A percentile compares a stretch with the other conserved stretches of the same genome.
phyloP scores from a whole-genome alignment of 2,888 invertebrate genomes.

The Melieria picta region DNA sequence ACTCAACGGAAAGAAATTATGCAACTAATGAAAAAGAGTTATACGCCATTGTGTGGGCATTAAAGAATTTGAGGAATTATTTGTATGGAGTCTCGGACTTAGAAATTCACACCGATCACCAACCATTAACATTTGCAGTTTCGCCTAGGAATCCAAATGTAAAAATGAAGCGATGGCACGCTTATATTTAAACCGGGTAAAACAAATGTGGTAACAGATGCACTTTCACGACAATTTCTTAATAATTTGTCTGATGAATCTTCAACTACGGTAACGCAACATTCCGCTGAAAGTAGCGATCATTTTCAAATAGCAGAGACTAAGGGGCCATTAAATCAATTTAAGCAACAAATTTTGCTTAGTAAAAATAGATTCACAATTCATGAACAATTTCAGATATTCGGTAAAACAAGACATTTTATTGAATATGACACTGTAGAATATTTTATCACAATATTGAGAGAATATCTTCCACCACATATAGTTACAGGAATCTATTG shows the following conservation, averaged over 20 bases:
- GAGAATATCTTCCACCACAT: slow-evolving; percentile 23
- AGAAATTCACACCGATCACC: slow-evolving; percentile 26
- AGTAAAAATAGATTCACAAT: slow-evolving; percentile 25
- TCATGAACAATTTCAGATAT: slow-evolving; percentile 20
- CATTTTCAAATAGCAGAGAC: slow-evolving; percentile 26
- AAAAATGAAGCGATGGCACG: slow-evolving; percentile 41
- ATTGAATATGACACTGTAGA: slow-evolving; percentile 28
- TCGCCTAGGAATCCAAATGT: slow-evolving; percentile 50
- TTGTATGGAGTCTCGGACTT: slow-evolving; percentile 50
- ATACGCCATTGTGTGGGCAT: slow-evolving; percentile 42
- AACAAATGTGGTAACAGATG: slow-evolving; percentile 3
- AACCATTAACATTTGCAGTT: too few relatives aligned
- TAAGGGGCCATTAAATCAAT: slow-evolving; percentile 27
- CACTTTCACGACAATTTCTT: slow-evolving; percentile 2
- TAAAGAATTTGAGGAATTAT: slow-evolving; percentile 57
- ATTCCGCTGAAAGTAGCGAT: slow-evolving; percentile 29
- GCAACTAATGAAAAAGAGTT: slow-evolving; percentile 58
- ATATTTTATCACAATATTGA: slow-evolving; percentile 24
- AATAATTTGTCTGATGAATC: slow-evolving; percentile 12
- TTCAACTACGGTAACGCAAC: slow-evolving; percentile 12
- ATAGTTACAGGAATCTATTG: slow-evolving; percentile 21
- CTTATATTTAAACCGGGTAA: slow-evolving; percentile 18
- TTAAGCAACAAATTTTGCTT: slow-evolving; percentile 32
- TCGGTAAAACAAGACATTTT: slow-evolving; percentile 14
- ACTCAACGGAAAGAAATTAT: slow-evolving; percentile 48